These are phyloP conservation scores for Drosophila triauraria DNA, from an alignment of 1,140 invertebrate genomes.

Conservation along the genomic window DNA sequence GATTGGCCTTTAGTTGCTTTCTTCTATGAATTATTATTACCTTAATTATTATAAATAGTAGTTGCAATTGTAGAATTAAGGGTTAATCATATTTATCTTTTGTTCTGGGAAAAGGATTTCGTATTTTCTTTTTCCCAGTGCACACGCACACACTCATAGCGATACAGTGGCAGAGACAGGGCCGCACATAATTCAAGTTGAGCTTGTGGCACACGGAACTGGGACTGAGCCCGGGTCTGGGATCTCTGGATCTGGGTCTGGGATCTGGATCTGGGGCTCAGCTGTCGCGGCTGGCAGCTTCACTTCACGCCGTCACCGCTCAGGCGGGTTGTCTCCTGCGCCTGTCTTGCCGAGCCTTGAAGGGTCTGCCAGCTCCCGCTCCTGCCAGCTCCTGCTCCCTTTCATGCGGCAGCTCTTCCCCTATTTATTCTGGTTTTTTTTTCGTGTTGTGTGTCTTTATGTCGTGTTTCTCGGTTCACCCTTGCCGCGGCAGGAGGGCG, in stretches of 20 bases:
- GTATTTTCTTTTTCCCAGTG: constrained; percentile 8
- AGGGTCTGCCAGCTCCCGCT: constrained; percentile 29
- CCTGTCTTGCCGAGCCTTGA: constrained; percentile 38
- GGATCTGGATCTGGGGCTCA: constrained; percentile 63
- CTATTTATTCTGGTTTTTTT: constrained; percentile 31
- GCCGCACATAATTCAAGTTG: constrained; percentile 80
- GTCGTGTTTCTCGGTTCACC: constrained; percentile 39
- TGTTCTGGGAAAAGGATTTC: too few species aligned
- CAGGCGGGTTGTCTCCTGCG: constrained; percentile 40
- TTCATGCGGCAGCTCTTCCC: constrained; percentile 5
- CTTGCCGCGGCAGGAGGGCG: constrained; percentile 35
- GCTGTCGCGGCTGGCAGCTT: constrained; percentile 79
- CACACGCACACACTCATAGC: constrained; percentile 25
- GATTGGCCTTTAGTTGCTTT: too few species aligned
- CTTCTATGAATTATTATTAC: too few species aligned
- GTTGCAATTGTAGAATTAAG: too few species aligned
- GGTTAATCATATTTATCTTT: too few species aligned
- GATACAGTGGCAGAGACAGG: constrained; percentile 52
- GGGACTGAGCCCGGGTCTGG: constrained; percentile 41
- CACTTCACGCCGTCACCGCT: constrained; percentile 69
- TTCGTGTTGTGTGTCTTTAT: constrained; percentile 9
- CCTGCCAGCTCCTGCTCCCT: background rate
- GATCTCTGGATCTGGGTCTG: constrained; percentile 41
- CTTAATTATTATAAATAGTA: too few species aligned
- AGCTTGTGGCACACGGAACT: constrained; percentile 71